Percentiles rank a stretch among this genome's conserved stretches.
phyloP scores from a whole-genome alignment of 2,113 vertebrate genomes.

The Xenopus borealis region DNA sequence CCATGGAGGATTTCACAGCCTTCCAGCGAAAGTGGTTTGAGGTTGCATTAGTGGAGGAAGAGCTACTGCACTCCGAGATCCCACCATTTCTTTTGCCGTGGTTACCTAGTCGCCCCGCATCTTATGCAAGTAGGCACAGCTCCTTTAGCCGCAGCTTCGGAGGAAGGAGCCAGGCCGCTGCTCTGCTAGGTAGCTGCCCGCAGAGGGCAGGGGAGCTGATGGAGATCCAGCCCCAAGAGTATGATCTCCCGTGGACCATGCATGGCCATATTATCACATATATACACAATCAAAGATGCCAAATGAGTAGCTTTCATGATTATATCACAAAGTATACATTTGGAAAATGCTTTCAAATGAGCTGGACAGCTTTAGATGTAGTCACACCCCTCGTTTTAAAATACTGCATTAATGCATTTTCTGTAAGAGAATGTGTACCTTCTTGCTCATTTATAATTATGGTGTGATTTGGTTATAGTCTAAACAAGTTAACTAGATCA shows the following conservation, averaged over 20 bases:
- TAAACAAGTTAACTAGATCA: too few relatives aligned
- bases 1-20: conserved; percentile 84
- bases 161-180: conserved; percentile 96
- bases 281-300: not conserved
- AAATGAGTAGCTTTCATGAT: too few relatives aligned
- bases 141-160: conserved; percentile 99
- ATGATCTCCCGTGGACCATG: conserved; percentile 50
- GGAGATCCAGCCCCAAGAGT: conserved; percentile 50
- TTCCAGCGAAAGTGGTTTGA: conserved; percentile 98
- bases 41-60: conserved; percentile 90
- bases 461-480: too few relatives aligned
- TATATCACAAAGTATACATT: too few relatives aligned
- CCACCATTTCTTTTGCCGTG: conserved; percentile 90
- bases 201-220: conserved; percentile 51
- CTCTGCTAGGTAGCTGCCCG: conserved; percentile 85
- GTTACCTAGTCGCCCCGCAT: conserved; percentile 94
- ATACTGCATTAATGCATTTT: too few relatives aligned
- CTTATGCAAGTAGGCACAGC: conserved; percentile 97
- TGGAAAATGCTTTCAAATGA: too few relatives aligned
- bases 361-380: too few relatives aligned
- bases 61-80: conserved; percentile 84
- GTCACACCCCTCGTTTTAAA: too few relatives aligned
- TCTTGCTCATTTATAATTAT: too few relatives aligned
- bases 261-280: conserved; percentile 39
- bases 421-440: too few relatives aligned